Evolutionary conservation across 2,888 invertebrate species (phyloP), one percentile per base, ranked within the genome.

Genomic region (Philereme vetulata): DNA sequence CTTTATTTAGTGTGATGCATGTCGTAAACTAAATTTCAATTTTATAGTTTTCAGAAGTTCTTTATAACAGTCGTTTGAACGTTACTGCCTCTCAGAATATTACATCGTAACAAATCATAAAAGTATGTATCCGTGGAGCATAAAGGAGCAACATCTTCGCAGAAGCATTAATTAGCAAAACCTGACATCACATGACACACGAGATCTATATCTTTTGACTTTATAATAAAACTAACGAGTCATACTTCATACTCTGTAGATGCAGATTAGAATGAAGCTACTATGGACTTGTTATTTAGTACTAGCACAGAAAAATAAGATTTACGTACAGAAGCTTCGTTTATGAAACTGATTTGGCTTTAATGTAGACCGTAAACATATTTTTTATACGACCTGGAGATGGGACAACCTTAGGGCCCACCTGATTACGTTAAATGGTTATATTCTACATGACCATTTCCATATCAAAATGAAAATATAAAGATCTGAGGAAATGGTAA

Each of bases 81-180:
- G 56, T 56, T 32, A 55, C 45, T 58, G 57, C 47, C 64, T 56
- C 60, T 62, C 56, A 51, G 50, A 56, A 67, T 48, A 64, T 57
- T 47, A 63, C 56, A 62, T 44, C 47, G 50, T 50, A 61, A 57
- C 57, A 43, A 63, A 67, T 61, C 53, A 54, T 67, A 65, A 58
- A 67, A 60, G 54, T 51, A 46, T 57, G 65, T 35, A 21, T 21
- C 21, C 21, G 21, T 21, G 21, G 56, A 55, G 57, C 60, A 49
- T 43, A 56, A 61, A 53, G 59, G 44, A 43, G 8, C 51, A 60
- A 57, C 62, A 65, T 62, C 65, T 77, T 73, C 67, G 63, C 62
- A 68, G 66, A 66, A 75, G 73, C 73, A 74, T 81, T 84, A 80
- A 81, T 85, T 81, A 81, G 72, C 73, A 64, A 75, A 79, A 76